phyloP scores from a whole-genome alignment of 2,888 invertebrate species.

The Magallana nippona region DNA sequence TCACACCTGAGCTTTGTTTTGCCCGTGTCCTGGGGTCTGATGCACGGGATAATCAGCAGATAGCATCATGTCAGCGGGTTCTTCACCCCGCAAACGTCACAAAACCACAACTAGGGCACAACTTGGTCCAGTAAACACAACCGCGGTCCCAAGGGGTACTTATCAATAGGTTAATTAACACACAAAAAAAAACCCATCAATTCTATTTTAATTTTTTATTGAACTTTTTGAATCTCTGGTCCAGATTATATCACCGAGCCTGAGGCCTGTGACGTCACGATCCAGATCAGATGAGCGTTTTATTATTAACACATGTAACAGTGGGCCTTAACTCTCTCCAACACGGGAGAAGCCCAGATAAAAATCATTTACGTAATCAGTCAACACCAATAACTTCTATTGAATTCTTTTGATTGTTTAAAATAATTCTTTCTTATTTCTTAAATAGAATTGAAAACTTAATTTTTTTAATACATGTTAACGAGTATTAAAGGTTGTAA shows the following conservation, averaged over 20 bases:
- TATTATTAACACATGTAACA: constrained; percentile 16
- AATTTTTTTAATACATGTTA: too few species aligned
- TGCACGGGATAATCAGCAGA: constrained; percentile 11
- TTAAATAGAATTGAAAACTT: too few species aligned
- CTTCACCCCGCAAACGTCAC: neutral
- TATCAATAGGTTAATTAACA: neutral
- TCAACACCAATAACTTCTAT: neutral
- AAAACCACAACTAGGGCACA: neutral
- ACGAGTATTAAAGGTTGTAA: neutral
- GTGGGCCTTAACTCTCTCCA: neutral
- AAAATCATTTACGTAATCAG: neutral
- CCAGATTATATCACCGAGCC: neutral
- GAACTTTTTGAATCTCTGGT: constrained; percentile 24
- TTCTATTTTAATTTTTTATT: constrained; percentile 26
- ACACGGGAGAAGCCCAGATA: neutral
- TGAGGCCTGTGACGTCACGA: neutral
- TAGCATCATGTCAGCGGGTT: neutral
- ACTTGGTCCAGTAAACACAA: neutral
- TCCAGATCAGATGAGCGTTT: neutral
- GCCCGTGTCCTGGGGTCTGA: neutral
- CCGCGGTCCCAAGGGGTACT: neutral
- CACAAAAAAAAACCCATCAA: neutral
- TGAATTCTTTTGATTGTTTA: too few species aligned
- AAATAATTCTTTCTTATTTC: too few species aligned
- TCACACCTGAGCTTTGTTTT: neutral